Evolutionary conservation across 2,797 vertebrate genomes (phyloP).

Genomic region (Agapornis canus): DNA sequence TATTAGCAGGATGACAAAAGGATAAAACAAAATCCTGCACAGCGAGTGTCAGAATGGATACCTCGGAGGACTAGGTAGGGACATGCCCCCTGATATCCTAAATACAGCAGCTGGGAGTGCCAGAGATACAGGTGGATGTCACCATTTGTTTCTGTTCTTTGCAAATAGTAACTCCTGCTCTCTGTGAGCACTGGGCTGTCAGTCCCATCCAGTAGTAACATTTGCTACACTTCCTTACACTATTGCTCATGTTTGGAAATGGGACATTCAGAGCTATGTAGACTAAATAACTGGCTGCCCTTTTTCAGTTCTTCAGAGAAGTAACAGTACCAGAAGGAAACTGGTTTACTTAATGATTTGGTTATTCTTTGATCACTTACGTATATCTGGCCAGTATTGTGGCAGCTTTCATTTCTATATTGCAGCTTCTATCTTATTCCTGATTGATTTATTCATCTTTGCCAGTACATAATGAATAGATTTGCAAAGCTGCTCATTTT

Average conservation of each 20-base stretch:
- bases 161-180: neutral
- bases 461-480: conserved; percentile 24
- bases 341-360: conserved; percentile 55
- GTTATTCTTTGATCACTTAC: conserved; percentile 53
- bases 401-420: conserved; percentile 54
- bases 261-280: rapidly evolving
- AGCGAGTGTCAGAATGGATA: neutral
- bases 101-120: neutral
- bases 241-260: neutral
- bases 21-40: neutral
- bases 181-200: neutral
- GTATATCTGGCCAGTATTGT: conserved; percentile 63
- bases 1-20: neutral
- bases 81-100: neutral
- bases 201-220: neutral
- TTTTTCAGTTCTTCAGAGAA: conserved; percentile 21
- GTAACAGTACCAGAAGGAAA: conserved; percentile 33
- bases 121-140: neutral
- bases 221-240: neutral
- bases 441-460: conserved; percentile 53
- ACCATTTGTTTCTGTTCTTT: neutral
- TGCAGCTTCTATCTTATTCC: conserved; percentile 38
- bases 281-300: neutral
- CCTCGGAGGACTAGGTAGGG: neutral
- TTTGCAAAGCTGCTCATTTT: conserved; percentile 54